These are phyloP conservation scores for Pachyrhynchus sulphureomaculatus DNA, from an alignment of 1,140 invertebrate species.

Conservation along the genomic window DNA sequence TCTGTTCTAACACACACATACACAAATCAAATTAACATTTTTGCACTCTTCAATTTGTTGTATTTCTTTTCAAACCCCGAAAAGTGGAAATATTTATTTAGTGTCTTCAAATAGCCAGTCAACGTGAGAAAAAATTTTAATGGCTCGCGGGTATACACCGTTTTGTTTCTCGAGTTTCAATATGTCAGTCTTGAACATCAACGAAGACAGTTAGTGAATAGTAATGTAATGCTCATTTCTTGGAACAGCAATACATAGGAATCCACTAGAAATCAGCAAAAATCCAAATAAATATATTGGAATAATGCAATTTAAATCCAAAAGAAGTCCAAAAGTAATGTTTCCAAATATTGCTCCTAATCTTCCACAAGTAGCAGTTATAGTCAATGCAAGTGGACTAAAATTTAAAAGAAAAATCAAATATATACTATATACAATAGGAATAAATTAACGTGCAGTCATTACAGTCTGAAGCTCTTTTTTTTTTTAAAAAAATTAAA, in stretches of 20 bases:
- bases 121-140: no score
- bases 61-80: no score
- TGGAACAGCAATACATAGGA: slow-evolving; percentile 24
- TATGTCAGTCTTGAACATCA: no score
- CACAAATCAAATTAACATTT: no score
- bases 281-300: slow-evolving; percentile 58
- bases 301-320: slow-evolving; percentile 58
- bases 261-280: slow-evolving; percentile 50
- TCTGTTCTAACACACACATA: no score
- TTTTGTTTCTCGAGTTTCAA: no score
- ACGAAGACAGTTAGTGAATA: no score
- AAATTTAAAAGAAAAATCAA: neutral
- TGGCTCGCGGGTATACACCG: no score
- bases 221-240: slow-evolving; percentile 21
- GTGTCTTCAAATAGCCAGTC: no score
- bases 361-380: slow-evolving; percentile 58
- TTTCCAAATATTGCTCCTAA: slow-evolving; percentile 60
- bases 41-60: no score
- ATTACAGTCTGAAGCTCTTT: neutral
- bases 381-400: slow-evolving; percentile 58
- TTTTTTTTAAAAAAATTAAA: no score
- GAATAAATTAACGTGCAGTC: neutral
- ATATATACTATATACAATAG: neutral
- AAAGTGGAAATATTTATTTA: no score
- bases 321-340: slow-evolving; percentile 57